Conservation (phyloP, 1,140 invertebrate genomes). For the Epicauta chinensis region DNA sequence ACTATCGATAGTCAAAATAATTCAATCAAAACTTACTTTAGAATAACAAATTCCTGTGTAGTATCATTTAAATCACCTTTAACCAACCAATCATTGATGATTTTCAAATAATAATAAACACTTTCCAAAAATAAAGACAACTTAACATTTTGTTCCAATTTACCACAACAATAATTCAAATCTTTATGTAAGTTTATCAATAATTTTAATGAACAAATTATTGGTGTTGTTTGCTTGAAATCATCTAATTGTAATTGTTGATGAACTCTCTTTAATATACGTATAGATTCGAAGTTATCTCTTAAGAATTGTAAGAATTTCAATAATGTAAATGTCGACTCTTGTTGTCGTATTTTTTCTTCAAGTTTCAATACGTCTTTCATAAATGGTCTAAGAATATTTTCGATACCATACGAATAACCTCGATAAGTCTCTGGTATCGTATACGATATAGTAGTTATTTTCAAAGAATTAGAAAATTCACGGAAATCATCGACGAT, state of each 20-base stretch:
- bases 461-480: slow-evolving; percentile 11
- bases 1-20: too few species aligned
- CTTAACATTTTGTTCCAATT: slow-evolving; percentile 45
- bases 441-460: not conserved
- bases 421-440: slow-evolving; percentile 26
- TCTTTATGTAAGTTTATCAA: slow-evolving; percentile 44
- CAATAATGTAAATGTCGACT: slow-evolving; percentile 42
- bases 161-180: slow-evolving; percentile 42
- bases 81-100: slow-evolving; percentile 49
- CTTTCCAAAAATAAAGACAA: slow-evolving; percentile 46
- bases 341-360: slow-evolving; percentile 34
- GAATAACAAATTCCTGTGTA: slow-evolving; percentile 49
- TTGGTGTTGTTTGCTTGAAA: slow-evolving; percentile 37
- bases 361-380: slow-evolving; percentile 29
- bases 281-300: slow-evolving; percentile 39
- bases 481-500: slow-evolving; percentile 31
- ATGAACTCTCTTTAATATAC: slow-evolving; percentile 45
- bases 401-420: slow-evolving; percentile 24
- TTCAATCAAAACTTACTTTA: slow-evolving; percentile 35
- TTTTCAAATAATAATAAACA: slow-evolving; percentile 47
- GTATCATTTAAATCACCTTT: slow-evolving; percentile 49
- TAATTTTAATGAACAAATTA: slow-evolving; percentile 43
- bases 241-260: slow-evolving; percentile 37
- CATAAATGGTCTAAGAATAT: slow-evolving; percentile 29
- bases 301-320: slow-evolving; percentile 40